These are phyloP conservation scores for Gobionotothen gibberifrons DNA, from an alignment of 2,797 vertebrate species.

Conservation along the genomic window DNA sequence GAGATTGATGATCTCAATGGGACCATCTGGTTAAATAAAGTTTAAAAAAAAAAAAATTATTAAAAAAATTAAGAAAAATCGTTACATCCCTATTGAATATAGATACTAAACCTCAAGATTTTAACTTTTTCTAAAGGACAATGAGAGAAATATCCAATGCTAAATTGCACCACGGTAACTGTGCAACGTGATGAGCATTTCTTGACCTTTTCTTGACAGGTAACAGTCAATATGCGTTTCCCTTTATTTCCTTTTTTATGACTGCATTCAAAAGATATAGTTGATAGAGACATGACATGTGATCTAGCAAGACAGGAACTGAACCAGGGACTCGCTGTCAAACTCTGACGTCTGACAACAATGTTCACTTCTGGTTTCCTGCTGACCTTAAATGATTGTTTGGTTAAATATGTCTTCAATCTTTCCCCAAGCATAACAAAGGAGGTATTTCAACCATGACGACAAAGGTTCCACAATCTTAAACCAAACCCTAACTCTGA, in stretches of 20 bases:
- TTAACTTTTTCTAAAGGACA: background rate
- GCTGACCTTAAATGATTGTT: background rate
- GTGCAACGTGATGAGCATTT: background rate
- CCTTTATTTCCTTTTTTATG: background rate
- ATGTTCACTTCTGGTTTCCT: background rate
- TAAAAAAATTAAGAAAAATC: too few relatives aligned
- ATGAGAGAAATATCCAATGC: background rate
- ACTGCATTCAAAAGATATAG: too few relatives aligned
- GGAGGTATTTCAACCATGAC: background rate
- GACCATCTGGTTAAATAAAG: too few relatives aligned
- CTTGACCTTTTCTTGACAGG: background rate
- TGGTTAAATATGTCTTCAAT: background rate
- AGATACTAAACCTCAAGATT: background rate
- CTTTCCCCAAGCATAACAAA: too few relatives aligned
- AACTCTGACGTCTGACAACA: background rate
- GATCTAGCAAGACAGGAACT: too few relatives aligned
- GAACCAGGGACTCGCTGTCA: too few relatives aligned
- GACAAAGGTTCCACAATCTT: too few relatives aligned
- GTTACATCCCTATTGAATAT: too few relatives aligned
- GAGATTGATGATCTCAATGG: too few relatives aligned
- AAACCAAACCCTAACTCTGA: too few relatives aligned
- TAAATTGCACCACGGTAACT: background rate
- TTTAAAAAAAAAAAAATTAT: too few relatives aligned
- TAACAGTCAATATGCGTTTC: background rate
- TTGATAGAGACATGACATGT: too few relatives aligned